Percentiles rank a stretch among this genome's conserved stretches.
These are phyloP conservation scores for Drosophila prosaltans DNA, from an alignment of 1,140 invertebrate species.

Conservation along the genomic window DNA sequence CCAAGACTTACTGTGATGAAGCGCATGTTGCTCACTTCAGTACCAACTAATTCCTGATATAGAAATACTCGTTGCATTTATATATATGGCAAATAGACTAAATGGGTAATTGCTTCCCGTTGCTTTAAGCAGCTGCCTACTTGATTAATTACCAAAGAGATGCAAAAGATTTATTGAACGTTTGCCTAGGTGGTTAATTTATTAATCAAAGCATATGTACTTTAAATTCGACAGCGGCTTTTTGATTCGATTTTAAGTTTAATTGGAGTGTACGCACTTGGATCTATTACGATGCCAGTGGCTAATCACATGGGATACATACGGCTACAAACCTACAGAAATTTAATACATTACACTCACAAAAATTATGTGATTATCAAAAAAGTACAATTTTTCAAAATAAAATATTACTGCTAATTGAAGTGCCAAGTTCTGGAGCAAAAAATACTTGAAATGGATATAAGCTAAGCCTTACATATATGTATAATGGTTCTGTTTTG, in stretches of 20 bases:
- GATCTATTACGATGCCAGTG: slow-evolving; percentile 64
- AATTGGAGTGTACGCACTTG: slow-evolving; percentile 44
- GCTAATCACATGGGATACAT: slow-evolving; percentile 38
- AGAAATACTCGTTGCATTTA: slow-evolving; percentile 43
- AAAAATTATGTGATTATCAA: background rate
- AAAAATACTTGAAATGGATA: no score
- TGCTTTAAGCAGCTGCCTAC: slow-evolving; percentile 13
- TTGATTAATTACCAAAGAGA: slow-evolving; percentile 25
- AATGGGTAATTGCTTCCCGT: background rate
- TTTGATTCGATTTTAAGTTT: background rate
- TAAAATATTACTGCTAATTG: no score
- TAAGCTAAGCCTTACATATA: no score
- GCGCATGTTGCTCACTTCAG: slow-evolving; percentile 50
- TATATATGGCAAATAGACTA: slow-evolving; percentile 24
- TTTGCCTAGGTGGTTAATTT: slow-evolving; percentile 51
- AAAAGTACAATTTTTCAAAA: background rate
- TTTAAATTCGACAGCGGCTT: slow-evolving; percentile 50
- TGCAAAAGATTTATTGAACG: slow-evolving; percentile 40
- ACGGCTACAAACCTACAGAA: background rate
- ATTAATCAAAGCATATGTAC: slow-evolving; percentile 63
- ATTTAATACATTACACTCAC: background rate
- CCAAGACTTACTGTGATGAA: slow-evolving; percentile 12
- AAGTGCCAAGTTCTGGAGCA: no score
- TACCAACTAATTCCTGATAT: slow-evolving; percentile 54
- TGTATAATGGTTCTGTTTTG: no score